phyloP scores from a whole-genome alignment of 2,888 invertebrate species.

The Trachelus troglodyta region DNA sequence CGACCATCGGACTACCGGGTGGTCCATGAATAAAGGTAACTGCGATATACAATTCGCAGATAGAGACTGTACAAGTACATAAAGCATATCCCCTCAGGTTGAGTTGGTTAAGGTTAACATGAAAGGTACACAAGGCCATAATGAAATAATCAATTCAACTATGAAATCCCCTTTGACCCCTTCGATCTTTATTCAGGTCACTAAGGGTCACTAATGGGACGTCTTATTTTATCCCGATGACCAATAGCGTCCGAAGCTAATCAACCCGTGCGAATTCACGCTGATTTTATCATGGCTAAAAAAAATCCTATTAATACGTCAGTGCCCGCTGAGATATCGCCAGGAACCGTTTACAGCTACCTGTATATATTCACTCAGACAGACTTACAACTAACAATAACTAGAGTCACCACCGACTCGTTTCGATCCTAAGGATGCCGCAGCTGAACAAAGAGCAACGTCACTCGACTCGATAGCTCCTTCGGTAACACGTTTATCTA shows the following conservation, averaged over 20 bases:
- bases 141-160: background rate
- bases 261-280: background rate
- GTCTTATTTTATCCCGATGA: background rate
- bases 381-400: background rate
- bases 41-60: background rate
- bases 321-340: constrained; percentile 17
- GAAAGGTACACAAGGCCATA: background rate
- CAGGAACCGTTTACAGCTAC: background rate
- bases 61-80: background rate
- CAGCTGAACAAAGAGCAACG: constrained; percentile 2
- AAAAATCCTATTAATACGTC: constrained; percentile 18
- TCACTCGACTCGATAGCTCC: background rate
- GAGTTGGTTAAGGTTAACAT: background rate
- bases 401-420: background rate
- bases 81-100: background rate
- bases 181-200: background rate
- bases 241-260: background rate
- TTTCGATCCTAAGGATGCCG: background rate
- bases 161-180: background rate
- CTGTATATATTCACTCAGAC: background rate
- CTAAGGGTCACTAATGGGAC: background rate
- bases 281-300: background rate
- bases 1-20: background rate
- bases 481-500: background rate
- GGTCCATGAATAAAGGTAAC: background rate